These are phyloP conservation scores for Phoebastria nigripes DNA, from an alignment of 2,797 vertebrate genomes.

Conservation along the genomic window DNA sequence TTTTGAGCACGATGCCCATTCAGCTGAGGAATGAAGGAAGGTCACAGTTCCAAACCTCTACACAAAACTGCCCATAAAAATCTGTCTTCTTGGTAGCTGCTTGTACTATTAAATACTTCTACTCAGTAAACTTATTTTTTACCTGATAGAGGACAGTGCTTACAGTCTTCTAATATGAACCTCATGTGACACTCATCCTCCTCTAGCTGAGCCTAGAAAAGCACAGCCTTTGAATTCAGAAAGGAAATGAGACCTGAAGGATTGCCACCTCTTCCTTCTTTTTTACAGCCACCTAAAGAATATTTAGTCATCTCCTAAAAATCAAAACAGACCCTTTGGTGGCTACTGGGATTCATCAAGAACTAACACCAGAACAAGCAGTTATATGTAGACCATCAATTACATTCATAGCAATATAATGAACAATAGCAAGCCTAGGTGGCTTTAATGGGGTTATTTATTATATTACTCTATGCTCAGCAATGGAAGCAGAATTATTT, in stretches of 20 bases:
- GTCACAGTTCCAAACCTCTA: background rate
- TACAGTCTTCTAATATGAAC: background rate
- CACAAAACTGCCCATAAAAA: background rate
- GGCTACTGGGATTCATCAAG: slow-evolving; percentile 14
- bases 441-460: slow-evolving; percentile 65
- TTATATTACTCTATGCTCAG: slow-evolving; percentile 28
- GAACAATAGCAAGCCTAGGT: slow-evolving; percentile 32
- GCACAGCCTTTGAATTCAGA: background rate
- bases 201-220: background rate
- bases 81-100: background rate
- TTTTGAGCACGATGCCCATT: background rate
- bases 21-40: background rate
- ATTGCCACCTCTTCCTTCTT: background rate
- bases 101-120: background rate
- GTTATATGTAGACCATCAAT: slow-evolving; percentile 37
- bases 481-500: slow-evolving; percentile 61
- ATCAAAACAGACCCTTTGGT: background rate
- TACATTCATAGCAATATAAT: slow-evolving; percentile 40
- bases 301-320: slow-evolving; percentile 29
- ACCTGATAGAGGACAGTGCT: background rate
- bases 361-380: slow-evolving; percentile 35
- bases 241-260: background rate
- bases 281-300: background rate
- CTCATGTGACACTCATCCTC: background rate
- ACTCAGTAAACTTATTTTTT: background rate